These are phyloP conservation scores for Tetramorium bicarinatum DNA, from an alignment of 2,888 invertebrate genomes.

Conservation along the genomic window DNA sequence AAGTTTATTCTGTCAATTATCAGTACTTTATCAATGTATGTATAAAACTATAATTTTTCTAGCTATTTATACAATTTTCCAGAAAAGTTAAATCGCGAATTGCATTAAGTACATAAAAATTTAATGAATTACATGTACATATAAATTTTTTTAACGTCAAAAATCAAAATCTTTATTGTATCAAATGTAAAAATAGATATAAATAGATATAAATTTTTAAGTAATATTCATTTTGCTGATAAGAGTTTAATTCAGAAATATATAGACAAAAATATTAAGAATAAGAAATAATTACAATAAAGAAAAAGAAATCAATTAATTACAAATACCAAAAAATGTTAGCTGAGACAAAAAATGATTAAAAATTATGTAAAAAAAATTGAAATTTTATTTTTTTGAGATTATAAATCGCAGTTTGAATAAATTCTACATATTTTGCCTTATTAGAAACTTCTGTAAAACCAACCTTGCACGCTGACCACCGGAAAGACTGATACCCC, in stretches of 20 bases:
- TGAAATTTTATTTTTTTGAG: background rate
- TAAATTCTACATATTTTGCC: background rate
- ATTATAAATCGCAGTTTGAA: background rate
- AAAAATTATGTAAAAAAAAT: background rate
- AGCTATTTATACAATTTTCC: background rate
- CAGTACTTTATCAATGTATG: background rate
- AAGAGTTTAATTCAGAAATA: background rate
- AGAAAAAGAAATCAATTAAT: background rate
- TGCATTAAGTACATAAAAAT: background rate
- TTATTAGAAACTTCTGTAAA: background rate
- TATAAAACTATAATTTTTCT: background rate
- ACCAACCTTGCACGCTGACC: constrained; percentile 89
- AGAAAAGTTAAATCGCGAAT: background rate
- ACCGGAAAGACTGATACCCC: constrained; percentile 94
- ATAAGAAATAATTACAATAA: constrained; percentile 16
- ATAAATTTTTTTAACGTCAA: background rate
- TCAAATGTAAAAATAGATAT: background rate
- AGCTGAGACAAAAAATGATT: background rate
- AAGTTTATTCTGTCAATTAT: constrained; percentile 90
- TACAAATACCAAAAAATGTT: background rate
- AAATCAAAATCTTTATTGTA: background rate
- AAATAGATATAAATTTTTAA: constrained; percentile 8
- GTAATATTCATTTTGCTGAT: background rate
- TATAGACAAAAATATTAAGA: background rate
- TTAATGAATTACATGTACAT: background rate